Evolutionary conservation across 2,113 vertebrate species (phyloP), one percentile per base, ranked within the genome.

Genomic region (Heterochromis multidens): DNA sequence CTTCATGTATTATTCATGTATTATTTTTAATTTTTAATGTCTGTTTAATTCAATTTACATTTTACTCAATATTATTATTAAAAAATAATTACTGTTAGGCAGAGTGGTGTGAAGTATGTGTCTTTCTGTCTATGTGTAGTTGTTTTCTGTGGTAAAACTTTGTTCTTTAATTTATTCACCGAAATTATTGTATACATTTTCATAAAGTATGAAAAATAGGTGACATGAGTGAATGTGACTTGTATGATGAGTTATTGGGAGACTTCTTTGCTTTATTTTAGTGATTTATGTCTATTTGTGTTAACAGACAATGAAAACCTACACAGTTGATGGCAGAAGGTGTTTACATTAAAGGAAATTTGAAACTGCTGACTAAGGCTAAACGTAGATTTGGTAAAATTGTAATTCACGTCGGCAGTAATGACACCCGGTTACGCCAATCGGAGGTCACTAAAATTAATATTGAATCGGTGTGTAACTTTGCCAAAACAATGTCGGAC

Each of bases 71-170:
- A 25, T 25, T 67, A 72, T 84, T 80, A 63, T 14, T 37, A 46
- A 17, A 40, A 46, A 10, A 27, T 7, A 43, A 70, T 27, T 4
- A 17, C 8, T 27, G 16, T 27, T 46, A 10, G 0, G 5, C 27
- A 70, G 23, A 3, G 40, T 27, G 40, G 40, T 10, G 14, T 19
- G 23, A 19, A 46, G 65, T 19, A 46, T 46, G 40, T 3, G 6
- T 49, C 2, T 19, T 29, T 29, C 16, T 46, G 7, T 49, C 23
- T 46, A 1, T 27, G 23, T 14, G 9, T 46, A 46, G 23, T 49
- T 19, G 40, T 72, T 40, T 67, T 46, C 37, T 40, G 1, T 12
- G 95, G 95, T 95, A 95, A 94, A 63, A 29, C 10, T 21, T 9
- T 13, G 5, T 23, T 80, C 52, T 43, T 10, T 19, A 23, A 2